These are phyloP conservation scores for Eupithecia exiguata DNA, from an alignment of 2,888 invertebrate species.

Conservation along the genomic window DNA sequence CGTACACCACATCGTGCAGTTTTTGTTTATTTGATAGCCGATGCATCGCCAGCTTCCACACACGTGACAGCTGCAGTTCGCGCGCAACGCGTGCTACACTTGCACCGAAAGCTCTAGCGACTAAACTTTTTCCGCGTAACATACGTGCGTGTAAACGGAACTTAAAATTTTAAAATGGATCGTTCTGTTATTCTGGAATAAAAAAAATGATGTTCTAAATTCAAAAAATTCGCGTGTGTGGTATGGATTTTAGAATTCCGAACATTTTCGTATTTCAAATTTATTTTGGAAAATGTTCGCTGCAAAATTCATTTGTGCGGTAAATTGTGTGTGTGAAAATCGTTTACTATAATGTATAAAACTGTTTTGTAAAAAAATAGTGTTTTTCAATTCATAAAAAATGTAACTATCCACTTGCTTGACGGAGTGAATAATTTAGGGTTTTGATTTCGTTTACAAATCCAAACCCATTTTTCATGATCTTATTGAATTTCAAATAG, in stretches of 20 bases:
- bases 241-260: neutral
- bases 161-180: conserved; percentile 42
- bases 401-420: conserved; percentile 71
- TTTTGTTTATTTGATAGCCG: conserved; percentile 82
- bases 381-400: conserved; percentile 45
- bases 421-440: conserved; percentile 65
- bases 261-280: neutral
- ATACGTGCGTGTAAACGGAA: conserved; percentile 53
- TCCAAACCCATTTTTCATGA: conserved; percentile 75
- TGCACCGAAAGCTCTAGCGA: conserved; percentile 58
- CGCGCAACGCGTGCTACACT: conserved; percentile 68
- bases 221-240: neutral
- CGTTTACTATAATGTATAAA: neutral
- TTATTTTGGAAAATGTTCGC: neutral
- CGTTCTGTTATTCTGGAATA: neutral
- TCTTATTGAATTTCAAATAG: conserved; percentile 81
- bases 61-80: conserved; percentile 72
- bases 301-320: neutral
- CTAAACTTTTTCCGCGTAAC: conserved; percentile 42
- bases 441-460: conserved; percentile 66
- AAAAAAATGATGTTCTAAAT: neutral
- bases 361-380: neutral
- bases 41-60: conserved; percentile 73
- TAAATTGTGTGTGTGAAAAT: conserved; percentile 1
- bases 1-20: conserved; percentile 62